Evolutionary conservation across 2,113 vertebrate species (phyloP).

Genomic region (Cyanoramphus novaezelandiae): DNA sequence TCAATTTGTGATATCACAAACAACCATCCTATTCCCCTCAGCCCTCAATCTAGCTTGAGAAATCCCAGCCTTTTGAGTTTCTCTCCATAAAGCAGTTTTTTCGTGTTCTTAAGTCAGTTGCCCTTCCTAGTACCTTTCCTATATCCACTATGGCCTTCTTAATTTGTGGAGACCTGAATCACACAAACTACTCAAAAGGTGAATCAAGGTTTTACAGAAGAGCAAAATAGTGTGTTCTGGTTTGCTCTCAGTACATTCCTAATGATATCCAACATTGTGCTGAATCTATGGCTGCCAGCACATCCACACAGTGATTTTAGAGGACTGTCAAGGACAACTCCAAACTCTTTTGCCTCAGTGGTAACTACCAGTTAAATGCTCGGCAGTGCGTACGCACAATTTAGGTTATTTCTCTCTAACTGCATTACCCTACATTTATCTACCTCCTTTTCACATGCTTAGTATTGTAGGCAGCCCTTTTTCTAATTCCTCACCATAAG

Average conservation of each 20-base stretch:
- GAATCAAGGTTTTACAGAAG: not conserved
- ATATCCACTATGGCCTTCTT: not conserved
- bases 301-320: not conserved
- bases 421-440: not conserved
- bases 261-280: not conserved
- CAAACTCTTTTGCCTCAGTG: not conserved
- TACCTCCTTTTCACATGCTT: not conserved
- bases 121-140: not conserved
- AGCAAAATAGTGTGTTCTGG: not conserved
- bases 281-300: not conserved
- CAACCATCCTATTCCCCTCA: not conserved
- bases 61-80: not conserved
- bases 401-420: not conserved
- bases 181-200: not conserved
- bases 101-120: not conserved
- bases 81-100: not conserved
- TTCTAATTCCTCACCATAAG: not conserved
- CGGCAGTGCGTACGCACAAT: rapidly evolving
- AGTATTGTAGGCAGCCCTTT: not conserved
- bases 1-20: rapidly evolving
- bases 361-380: not conserved
- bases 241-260: not conserved
- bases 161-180: not conserved
- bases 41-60: not conserved
- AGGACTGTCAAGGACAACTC: not conserved